Evolutionary conservation across 2,888 invertebrate species (phyloP), one percentile per base, ranked within the genome.

Genomic region (Tolmerus cingulatus): DNA sequence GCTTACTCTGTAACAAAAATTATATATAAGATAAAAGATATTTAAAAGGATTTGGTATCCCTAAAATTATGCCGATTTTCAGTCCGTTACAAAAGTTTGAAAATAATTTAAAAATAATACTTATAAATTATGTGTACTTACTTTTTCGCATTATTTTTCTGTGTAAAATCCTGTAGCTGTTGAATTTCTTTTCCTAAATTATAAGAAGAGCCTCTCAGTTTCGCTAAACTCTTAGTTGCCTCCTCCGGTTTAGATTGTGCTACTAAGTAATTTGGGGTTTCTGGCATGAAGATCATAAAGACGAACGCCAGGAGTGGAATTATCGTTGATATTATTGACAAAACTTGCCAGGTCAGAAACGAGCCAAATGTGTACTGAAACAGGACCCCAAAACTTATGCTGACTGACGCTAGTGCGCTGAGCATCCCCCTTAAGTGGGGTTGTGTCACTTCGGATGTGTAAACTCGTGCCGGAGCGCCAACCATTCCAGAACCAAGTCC

Each of bases 371-470:
- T 93, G 89, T 95, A 95, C 92, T 95, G 94, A 14, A 94, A 93
- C 4, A 96, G 92, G 1, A 96, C 96, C 2, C 96, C 96, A 37
- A 95, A 94, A 76, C 96, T 96, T 0, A 96, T 95, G 0, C 95
- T 95, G 0, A 96, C 95, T 57, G 96, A 96, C 0, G 96, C 94
- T 55, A 96, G 91, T 0, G 96, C 95, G 0, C 95, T 95, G 8
- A 96, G 93, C 94, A 95, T 95, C 1, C 96, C 96, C n/a, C 96
- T 93, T 0, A 96, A 93, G 90, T 96, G 95, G 0, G 96, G 96
- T 89, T 96, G 95, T 0, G 96, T 95, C 0, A 96, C 95, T 90
- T 95, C 95, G 37, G 95, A 95, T 0, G 95, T 95, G 92, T 95
- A 95, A 0, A 95, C 95, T 5, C 95, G 92, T 0, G 95, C 95